These are phyloP conservation scores for Lytechinus variegatus DNA, from an alignment of 35 echinoderm and acorn worm genomes.

Conservation along the genomic window DNA sequence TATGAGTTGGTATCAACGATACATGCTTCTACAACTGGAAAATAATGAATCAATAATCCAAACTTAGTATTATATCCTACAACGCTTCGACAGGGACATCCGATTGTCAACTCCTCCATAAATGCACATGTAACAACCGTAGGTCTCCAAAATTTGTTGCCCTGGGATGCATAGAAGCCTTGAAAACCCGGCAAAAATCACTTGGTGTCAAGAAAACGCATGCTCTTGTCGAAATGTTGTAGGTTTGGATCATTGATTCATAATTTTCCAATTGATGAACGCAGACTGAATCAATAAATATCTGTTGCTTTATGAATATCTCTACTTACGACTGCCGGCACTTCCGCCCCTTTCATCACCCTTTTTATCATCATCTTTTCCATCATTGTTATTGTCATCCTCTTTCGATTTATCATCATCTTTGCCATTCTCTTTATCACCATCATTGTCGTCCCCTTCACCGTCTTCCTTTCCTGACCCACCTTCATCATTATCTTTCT, in stretches of 20 bases:
- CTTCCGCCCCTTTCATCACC: not conserved
- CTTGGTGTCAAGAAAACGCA: too few species aligned
- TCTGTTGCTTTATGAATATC: not conserved
- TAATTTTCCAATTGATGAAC: not conserved
- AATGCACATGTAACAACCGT: too few species aligned
- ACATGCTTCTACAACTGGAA: too few species aligned
- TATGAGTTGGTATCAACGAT: not conserved
- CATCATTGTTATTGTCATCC: constrained; percentile 51
- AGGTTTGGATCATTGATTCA: too few species aligned
- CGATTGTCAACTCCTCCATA: too few species aligned
- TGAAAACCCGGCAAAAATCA: too few species aligned
- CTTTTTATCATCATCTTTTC: not conserved
- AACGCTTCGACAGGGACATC: too few species aligned
- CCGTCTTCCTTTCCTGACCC: constrained; percentile 13
- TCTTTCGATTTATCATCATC: constrained; percentile 23
- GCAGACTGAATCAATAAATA: too few species aligned
- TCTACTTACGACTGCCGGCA: not conserved
- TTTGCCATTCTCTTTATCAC: not conserved
- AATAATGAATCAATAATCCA: not conserved
- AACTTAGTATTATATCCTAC: not conserved
- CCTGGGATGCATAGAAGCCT: too few species aligned
- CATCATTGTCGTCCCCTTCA: constrained; percentile 40
- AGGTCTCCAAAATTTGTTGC: too few species aligned
- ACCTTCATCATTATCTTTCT: constrained; percentile 34
- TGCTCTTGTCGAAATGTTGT: too few species aligned